Evolutionary conservation across 2,113 vertebrate genomes (phyloP).

Genomic region (Lamprologus lemairii): DNA sequence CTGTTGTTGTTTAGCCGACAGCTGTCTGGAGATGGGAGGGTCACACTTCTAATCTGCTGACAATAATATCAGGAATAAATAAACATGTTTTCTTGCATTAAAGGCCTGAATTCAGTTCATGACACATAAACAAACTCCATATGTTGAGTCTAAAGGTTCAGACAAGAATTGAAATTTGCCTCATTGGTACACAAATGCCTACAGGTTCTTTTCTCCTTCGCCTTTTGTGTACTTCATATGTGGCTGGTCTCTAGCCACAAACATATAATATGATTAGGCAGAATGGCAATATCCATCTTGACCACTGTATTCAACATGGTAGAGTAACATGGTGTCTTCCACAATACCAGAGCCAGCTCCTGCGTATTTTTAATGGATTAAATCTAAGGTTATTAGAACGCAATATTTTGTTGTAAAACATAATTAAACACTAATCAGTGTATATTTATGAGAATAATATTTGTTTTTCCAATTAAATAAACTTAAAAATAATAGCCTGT

Average conservation of each 20-base stretch:
- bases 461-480: neutral
- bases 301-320: neutral
- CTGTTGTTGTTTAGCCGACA: neutral
- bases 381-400: neutral
- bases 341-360: neutral
- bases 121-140: neutral
- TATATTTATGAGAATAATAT: neutral
- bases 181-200: neutral
- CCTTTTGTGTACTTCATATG: neutral
- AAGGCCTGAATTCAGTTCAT: neutral
- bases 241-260: neutral
- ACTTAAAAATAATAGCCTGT: neutral
- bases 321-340: neutral
- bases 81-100: neutral
- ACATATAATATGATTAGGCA: neutral
- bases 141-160: neutral
- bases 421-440: neutral
- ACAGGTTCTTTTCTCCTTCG: neutral
- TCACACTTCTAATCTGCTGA: neutral
- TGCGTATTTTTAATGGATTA: neutral
- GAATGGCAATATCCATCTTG: neutral
- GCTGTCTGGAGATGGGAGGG: neutral
- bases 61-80: neutral
- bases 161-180: neutral
- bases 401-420: neutral